phyloP scores from a whole-genome alignment of 2,888 invertebrate species.

The Drosophila falleni region DNA sequence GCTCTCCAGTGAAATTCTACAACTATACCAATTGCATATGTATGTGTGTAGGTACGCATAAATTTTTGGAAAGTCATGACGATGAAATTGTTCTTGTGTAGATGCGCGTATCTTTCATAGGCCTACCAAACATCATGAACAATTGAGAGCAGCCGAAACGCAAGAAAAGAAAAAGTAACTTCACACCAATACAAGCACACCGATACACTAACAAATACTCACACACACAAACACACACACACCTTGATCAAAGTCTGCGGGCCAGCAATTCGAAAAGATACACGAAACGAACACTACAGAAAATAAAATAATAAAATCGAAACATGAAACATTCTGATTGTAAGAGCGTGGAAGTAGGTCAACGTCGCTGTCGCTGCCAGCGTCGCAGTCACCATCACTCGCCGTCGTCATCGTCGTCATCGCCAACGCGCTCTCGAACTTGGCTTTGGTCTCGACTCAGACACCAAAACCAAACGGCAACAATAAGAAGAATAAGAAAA shows the following conservation, averaged over 20 bases:
- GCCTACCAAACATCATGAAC: slow-evolving; percentile 70
- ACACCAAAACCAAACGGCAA: slow-evolving; percentile 57
- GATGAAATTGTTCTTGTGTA: slow-evolving; percentile 74
- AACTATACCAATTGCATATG: background rate
- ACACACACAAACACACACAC: slow-evolving; percentile 30
- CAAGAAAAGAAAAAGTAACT: slow-evolving; percentile 79
- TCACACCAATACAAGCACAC: slow-evolving; percentile 55
- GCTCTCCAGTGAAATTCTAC: slow-evolving; percentile 33
- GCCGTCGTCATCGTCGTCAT: slow-evolving; percentile 36
- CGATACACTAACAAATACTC: slow-evolving; percentile 28
- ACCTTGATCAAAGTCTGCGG: slow-evolving; percentile 42
- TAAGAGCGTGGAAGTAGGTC: slow-evolving; percentile 78
- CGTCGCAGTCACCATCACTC: slow-evolving; percentile 8
- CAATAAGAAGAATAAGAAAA: slow-evolving; percentile 61
- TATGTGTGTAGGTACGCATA: slow-evolving; percentile 3
- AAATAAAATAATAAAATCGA: slow-evolving; percentile 78
- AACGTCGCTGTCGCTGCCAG: slow-evolving; percentile 37
- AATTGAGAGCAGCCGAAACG: slow-evolving; percentile 75
- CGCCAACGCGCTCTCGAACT: slow-evolving; percentile 68
- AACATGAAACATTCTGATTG: slow-evolving; percentile 84
- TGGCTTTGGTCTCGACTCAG: slow-evolving; percentile 65
- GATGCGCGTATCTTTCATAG: slow-evolving; percentile 68
- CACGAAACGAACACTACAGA: slow-evolving; percentile 68
- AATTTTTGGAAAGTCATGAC: slow-evolving; percentile 60
- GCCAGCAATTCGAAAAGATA: slow-evolving; percentile 74